These are phyloP conservation scores for Phrynocephalus guinanensis DNA, from an alignment of 2,797 vertebrate species.

Conservation along the genomic window DNA sequence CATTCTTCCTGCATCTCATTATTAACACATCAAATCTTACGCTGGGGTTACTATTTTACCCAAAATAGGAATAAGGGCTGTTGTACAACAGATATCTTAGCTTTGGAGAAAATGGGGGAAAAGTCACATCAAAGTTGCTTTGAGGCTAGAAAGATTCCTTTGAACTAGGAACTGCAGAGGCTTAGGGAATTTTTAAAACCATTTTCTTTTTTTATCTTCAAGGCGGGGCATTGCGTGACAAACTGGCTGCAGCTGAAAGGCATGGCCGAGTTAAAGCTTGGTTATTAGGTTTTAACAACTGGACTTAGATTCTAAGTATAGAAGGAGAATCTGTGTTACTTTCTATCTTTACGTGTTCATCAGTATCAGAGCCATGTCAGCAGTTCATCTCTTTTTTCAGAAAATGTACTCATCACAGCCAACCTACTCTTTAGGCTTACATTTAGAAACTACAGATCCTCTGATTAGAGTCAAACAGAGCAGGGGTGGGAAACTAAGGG, in stretches of 20 bases:
- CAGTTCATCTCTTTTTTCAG: background rate
- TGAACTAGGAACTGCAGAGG: background rate
- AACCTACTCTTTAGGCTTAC: background rate
- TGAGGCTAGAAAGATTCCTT: background rate
- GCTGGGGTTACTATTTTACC: too few species aligned
- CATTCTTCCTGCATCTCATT: background rate
- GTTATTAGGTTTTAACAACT: conserved; percentile 22
- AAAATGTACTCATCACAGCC: background rate
- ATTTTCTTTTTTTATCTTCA: background rate
- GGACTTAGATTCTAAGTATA: conserved; percentile 28
- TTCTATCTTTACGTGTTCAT: background rate
- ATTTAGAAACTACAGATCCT: background rate
- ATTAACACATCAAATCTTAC: too few species aligned
- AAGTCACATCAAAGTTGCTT: background rate
- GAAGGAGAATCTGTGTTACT: background rate
- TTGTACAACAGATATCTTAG: background rate
- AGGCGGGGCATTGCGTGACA: background rate
- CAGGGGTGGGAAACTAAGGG: background rate
- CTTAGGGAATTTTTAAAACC: background rate
- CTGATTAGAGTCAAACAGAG: background rate
- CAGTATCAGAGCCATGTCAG: background rate
- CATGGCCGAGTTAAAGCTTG: background rate
- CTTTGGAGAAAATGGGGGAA: background rate
- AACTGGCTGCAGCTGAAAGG: background rate
- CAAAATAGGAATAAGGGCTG: background rate